Evolutionary conservation across 2,113 vertebrate species (phyloP).

Genomic region (Sturnus vulgaris): DNA sequence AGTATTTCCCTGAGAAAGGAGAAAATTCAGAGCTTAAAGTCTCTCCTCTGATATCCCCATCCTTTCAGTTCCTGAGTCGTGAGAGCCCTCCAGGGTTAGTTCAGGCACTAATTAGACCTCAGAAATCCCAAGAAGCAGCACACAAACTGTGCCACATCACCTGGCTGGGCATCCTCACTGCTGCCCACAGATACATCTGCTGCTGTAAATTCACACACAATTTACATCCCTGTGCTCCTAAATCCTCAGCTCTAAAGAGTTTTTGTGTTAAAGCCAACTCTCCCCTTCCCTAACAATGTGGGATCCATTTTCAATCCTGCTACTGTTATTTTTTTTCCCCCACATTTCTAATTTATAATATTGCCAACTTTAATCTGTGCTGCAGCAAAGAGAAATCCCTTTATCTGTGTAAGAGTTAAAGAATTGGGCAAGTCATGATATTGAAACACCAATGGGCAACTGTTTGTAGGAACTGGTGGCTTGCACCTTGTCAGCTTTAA

Average conservation of each 20-base stretch:
- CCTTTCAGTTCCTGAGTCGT: neutral
- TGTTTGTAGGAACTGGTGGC: rapidly evolving
- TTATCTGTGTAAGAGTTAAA: neutral
- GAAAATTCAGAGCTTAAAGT: neutral
- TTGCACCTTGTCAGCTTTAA: neutral
- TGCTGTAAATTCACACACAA: neutral
- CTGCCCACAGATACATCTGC: neutral
- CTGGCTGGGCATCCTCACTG: rapidly evolving
- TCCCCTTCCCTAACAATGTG: rapidly evolving
- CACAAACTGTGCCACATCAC: neutral
- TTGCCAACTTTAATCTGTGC: neutral
- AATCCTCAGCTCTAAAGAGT: neutral
- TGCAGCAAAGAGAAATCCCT: neutral
- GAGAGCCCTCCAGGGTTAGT: conserved; percentile 56
- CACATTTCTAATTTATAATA: neutral
- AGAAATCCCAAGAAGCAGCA: neutral
- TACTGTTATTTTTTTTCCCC: rapidly evolving
- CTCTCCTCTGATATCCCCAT: neutral
- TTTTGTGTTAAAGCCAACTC: neutral
- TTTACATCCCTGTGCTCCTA: neutral
- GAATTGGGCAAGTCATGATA: rapidly evolving
- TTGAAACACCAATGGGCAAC: neutral
- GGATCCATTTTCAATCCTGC: neutral
- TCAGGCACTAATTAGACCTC: neutral
- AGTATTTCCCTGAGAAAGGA: neutral